A percentile compares a stretch with the other conserved stretches of the same genome.
These are phyloP conservation scores for Phenacoccus solenopsis DNA, from an alignment of 1,140 invertebrate genomes.

Conservation along the genomic window DNA sequence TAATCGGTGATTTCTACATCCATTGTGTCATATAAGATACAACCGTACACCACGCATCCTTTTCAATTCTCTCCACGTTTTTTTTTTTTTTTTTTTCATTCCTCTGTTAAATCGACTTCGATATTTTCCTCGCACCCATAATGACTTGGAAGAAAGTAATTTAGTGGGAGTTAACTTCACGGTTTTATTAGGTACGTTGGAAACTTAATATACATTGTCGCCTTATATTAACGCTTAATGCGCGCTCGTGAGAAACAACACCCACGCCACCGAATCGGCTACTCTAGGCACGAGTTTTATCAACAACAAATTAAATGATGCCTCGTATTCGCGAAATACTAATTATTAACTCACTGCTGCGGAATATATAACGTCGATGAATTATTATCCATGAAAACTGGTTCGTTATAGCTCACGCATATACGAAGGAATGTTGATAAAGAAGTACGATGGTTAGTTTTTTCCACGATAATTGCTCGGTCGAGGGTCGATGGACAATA, in stretches of 20 bases:
- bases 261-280: neutral
- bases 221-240: neutral
- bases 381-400: too few species aligned
- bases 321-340: neutral
- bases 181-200: neutral
- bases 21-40: neutral
- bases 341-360: neutral
- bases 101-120: neutral
- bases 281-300: neutral
- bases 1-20: neutral
- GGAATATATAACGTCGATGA: neutral
- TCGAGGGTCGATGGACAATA: neutral
- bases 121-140: neutral
- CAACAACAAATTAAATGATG: neutral
- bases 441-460: too few species aligned
- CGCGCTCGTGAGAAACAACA: neutral
- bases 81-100: neutral
- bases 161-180: constrained; percentile 1
- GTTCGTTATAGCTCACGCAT: too few species aligned
- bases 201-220: constrained; percentile 2
- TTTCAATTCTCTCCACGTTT: neutral
- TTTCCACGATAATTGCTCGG: too few species aligned
- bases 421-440: too few species aligned
- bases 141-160: neutral
- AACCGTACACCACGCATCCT: neutral